Base-by-base conservation (phyloP, 2,888 invertebrate species). In the Glaucopsyche alexis region DNA sequence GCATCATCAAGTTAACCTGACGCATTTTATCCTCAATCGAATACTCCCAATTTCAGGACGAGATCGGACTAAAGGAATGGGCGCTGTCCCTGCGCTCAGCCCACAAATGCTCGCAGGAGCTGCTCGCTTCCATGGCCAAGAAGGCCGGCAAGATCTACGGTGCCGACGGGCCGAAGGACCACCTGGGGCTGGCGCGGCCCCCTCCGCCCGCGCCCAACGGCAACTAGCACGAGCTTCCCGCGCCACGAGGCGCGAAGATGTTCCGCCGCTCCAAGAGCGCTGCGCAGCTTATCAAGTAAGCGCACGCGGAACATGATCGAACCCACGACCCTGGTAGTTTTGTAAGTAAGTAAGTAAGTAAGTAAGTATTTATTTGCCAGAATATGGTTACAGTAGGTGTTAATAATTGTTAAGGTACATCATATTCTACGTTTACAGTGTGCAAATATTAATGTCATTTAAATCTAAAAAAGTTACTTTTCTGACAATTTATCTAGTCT, bases 131-230 rank as follows among this genome's bases (percentile, higher is more conserved):
- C 71, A 99, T 99, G 98, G 99, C 99, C 77, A 97, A 97, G 87
- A 99, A 99, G 92, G 99, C 99, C 52, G 99, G 99, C 80, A 99
- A 98, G 94, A 99, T 99, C 83, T 99, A 99, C 93, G 99, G 99
- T 81, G 98, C 99, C 2, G 92, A 92, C 81, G 90, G 90, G 67
- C 80, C 88, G 73, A 90, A 90, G 83, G 91, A 89, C 78, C 74
- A 79, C 83, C 85, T 82, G 80, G 92, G 79, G 71, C 77, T 78
- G 71, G 80, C 78, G 6, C 81, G 81, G 71, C 81, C 80, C 42
- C 81, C 82, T 49, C 81, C 85, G 70, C 79, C 86, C 85, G 75
- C 82, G 85, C 87, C 89, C 78, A 92, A 93, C 83, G 93, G 81
- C 84, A 92, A 91, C 93, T 93, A 90, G 93, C 93, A 91, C 82